Evolutionary conservation across 2,888 invertebrate genomes (phyloP).

Genomic region (Drosophila nr. fundita): DNA sequence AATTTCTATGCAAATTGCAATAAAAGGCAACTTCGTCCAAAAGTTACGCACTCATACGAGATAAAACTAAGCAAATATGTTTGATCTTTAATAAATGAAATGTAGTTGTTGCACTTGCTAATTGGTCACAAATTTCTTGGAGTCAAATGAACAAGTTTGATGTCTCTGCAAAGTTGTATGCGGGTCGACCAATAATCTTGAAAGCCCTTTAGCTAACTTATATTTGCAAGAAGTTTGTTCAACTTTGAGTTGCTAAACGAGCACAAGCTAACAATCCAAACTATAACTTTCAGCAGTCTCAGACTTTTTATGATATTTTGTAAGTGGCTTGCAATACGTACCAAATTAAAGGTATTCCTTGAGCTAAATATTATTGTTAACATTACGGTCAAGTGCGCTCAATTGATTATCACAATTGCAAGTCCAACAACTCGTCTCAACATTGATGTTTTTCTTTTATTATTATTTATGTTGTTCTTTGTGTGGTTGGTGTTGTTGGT

Average conservation of each 20-base stretch:
- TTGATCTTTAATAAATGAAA: background rate
- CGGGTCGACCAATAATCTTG: background rate
- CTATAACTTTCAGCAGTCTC: background rate
- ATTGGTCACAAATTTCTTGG: background rate
- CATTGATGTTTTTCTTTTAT: background rate
- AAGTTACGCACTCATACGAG: background rate
- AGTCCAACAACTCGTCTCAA: background rate
- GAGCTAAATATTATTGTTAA: background rate
- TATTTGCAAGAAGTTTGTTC: background rate
- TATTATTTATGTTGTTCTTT: constrained; percentile 17
- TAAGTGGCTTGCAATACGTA: background rate
- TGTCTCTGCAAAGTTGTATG: background rate
- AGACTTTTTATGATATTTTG: background rate
- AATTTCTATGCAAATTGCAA: constrained; percentile 48
- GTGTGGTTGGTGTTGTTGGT: constrained; percentile 5
- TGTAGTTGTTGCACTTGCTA: background rate
- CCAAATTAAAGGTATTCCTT: background rate
- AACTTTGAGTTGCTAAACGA: background rate
- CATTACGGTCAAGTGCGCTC: background rate
- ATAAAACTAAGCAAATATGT: background rate
- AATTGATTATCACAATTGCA: constrained; percentile 14
- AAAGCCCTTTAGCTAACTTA: background rate
- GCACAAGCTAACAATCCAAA: background rate
- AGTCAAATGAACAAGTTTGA: background rate
- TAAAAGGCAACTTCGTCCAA: constrained; percentile 11